Evolutionary conservation across 2,797 vertebrate genomes (phyloP), one percentile per base, ranked within the genome.

Genomic region (Steatocranus sp.): DNA sequence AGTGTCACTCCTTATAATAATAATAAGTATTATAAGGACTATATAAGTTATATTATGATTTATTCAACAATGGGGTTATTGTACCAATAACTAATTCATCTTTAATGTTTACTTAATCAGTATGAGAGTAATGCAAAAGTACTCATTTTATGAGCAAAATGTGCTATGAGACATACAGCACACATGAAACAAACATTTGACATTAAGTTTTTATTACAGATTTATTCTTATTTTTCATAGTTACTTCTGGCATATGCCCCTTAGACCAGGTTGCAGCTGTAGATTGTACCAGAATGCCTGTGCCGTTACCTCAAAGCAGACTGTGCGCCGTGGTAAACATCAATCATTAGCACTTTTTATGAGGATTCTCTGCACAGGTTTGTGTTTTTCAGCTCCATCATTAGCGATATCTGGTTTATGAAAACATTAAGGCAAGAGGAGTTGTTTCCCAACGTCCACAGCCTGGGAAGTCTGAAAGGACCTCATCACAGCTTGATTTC

Each of bases 291-390:
- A 86, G 88, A 88, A 93, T 87, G 88, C 83, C 58, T 83, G 79
- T 17, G 79, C 58, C 5, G 75, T 85, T 89, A 78, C 83, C 85
- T 92, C 86, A 88, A 87, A 90, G 91, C 84, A 89, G 84, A 75
- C 61, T 82, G 73, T 20, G 49, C 79, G 87, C 86, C 73, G 78
- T 86, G 86, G 88, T 90, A 90, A 93, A 93, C 91, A 93, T 94
- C 88, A 86, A 87, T 92, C 92, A 93, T 94, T 92, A 89, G 87
- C 76, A 50, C 77, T 93, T 95, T 66, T 70, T 46, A 93, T 93
- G 91, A 88, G 93, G 83, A 90, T 87, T 80, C 83, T 87, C 78
- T 2, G 79, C 34, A 76, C 87, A 83, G 87, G 84, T 90, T 90
- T 87, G 79, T 90, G 84, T 84, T 91, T 91, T 91, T 89, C 83